Percentiles rank a stretch among this genome's conserved stretches.
phyloP scores from a whole-genome alignment of 1,140 invertebrate genomes.

The Tetraneura akinire region DNA sequence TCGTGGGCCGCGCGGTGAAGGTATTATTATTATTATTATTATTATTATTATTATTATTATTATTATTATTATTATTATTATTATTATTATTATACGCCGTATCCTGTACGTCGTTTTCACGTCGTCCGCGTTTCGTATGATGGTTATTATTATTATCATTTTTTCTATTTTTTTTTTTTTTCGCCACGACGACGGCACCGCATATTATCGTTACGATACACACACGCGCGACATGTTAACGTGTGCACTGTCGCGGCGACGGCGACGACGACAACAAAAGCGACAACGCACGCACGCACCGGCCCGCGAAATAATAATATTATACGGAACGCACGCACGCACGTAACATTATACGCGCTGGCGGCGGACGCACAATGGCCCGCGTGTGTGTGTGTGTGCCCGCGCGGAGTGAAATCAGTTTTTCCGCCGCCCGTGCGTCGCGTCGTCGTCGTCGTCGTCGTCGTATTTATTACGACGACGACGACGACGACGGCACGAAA shows the following conservation, averaged over 20 bases:
- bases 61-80: no score
- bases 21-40: no score
- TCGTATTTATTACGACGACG: not conserved
- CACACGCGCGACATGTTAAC: slow-evolving; percentile 23
- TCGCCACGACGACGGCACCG: slow-evolving; percentile 11
- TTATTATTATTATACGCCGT: no score
- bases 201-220: slow-evolving; percentile 17
- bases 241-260: not conserved
- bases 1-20: not conserved
- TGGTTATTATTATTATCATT: slow-evolving; percentile 30
- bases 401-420: slow-evolving; percentile 40
- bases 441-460: not conserved
- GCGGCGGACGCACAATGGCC: slow-evolving; percentile 1
- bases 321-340: not conserved
- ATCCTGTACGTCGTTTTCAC: slow-evolving; percentile 34
- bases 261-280: slow-evolving; percentile 8
- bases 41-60: no score
- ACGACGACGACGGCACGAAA: not conserved
- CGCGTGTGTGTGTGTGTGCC: no score
- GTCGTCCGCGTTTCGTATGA: slow-evolving; percentile 19
- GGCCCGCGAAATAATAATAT: not conserved
- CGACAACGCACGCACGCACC: not conserved
- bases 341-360: no score
- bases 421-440: slow-evolving; percentile 20
- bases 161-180: not conserved